Evolutionary conservation across 2,797 vertebrate species (phyloP).

Genomic region (Schizopygopsis pylzovi): DNA sequence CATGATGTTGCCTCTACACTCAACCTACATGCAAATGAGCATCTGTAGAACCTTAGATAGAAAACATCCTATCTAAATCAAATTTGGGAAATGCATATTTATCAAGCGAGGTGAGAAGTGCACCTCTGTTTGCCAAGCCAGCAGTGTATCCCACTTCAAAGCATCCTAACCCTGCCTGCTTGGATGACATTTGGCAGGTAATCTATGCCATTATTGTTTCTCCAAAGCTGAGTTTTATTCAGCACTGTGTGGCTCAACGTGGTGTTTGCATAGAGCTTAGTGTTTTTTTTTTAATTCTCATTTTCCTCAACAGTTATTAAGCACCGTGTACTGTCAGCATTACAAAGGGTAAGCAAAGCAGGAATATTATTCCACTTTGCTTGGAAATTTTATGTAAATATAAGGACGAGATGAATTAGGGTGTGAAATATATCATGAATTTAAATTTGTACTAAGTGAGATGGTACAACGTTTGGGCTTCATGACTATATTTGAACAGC

Average conservation of each 20-base stretch:
- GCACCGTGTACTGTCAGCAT: slow-evolving; percentile 61
- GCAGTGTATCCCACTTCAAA: slow-evolving; percentile 37
- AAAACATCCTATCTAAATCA: slow-evolving; percentile 56
- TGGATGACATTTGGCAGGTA: slow-evolving; percentile 45
- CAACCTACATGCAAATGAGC: slow-evolving; percentile 57
- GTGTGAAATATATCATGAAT: slow-evolving; percentile 5
- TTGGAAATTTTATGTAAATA: slow-evolving; percentile 32
- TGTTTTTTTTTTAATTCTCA: background rate
- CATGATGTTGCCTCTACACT: slow-evolving; percentile 38
- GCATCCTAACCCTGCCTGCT: slow-evolving; percentile 7
- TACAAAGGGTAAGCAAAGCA: slow-evolving; percentile 64
- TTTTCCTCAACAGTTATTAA: slow-evolving; percentile 56
- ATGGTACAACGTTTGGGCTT: slow-evolving; percentile 1
- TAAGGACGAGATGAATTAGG: slow-evolving; percentile 9
- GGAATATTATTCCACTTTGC: slow-evolving; percentile 66
- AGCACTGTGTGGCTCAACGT: slow-evolving; percentile 24
- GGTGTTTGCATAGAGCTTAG: slow-evolving; percentile 44
- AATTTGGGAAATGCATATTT: slow-evolving; percentile 58
- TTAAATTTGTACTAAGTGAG: background rate
- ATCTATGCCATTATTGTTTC: slow-evolving; percentile 50
- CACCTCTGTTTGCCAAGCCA: slow-evolving; percentile 48
- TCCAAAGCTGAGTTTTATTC: slow-evolving; percentile 44
- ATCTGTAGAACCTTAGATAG: slow-evolving; percentile 60
- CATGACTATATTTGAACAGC: slow-evolving; percentile 12
- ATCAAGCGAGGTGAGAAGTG: slow-evolving; percentile 52